Evolutionary conservation across 2,797 vertebrate species (phyloP).

Genomic region (Eupleurogrammus muticus): DNA sequence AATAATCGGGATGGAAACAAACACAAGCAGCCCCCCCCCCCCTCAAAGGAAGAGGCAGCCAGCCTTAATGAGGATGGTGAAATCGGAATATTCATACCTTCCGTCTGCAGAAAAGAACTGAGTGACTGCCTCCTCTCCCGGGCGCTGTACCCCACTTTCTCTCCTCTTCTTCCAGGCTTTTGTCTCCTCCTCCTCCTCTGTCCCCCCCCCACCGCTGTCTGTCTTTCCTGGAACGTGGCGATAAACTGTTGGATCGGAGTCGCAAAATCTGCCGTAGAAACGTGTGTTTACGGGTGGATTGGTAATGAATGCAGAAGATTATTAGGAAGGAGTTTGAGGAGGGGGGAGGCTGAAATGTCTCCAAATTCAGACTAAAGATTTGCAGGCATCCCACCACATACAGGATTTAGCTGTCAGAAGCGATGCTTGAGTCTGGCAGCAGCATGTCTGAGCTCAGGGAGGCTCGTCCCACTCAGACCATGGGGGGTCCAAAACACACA

Average conservation of each 20-base stretch:
- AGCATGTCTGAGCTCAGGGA: slow-evolving; percentile 4
- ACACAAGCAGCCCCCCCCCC: slow-evolving; percentile 74
- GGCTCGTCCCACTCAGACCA: slow-evolving; percentile 55
- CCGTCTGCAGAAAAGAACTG: slow-evolving; percentile 58
- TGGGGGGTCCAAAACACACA: slow-evolving; percentile 45
- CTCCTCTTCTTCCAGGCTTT: slow-evolving; percentile 16
- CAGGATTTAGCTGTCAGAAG: slow-evolving; percentile 57
- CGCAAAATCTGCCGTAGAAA: slow-evolving; percentile 64
- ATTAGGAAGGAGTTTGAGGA: slow-evolving; percentile 34
- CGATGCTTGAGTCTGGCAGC: slow-evolving; percentile 30
- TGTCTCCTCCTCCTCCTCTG: slow-evolving; percentile 25
- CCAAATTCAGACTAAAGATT: slow-evolving; percentile 47
- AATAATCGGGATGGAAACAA: slow-evolving; percentile 83
- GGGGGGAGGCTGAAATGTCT: slow-evolving; percentile 44
- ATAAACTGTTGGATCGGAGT: slow-evolving; percentile 73
- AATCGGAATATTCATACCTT: slow-evolving; percentile 82
- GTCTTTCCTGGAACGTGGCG: slow-evolving; percentile 48
- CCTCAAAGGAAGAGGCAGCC: slow-evolving; percentile 78
- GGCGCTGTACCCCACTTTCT: slow-evolving; percentile 28
- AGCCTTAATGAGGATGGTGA: slow-evolving; percentile 80
- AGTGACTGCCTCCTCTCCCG: slow-evolving; percentile 51
- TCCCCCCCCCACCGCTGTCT: slow-evolving; percentile 32
- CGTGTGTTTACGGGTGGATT: slow-evolving; percentile 59
- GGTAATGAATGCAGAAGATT: slow-evolving; percentile 52
- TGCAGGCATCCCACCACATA: slow-evolving; percentile 22